phyloP scores from a whole-genome alignment of 2,888 invertebrate species.

The Caenorhabditis imperialis region DNA sequence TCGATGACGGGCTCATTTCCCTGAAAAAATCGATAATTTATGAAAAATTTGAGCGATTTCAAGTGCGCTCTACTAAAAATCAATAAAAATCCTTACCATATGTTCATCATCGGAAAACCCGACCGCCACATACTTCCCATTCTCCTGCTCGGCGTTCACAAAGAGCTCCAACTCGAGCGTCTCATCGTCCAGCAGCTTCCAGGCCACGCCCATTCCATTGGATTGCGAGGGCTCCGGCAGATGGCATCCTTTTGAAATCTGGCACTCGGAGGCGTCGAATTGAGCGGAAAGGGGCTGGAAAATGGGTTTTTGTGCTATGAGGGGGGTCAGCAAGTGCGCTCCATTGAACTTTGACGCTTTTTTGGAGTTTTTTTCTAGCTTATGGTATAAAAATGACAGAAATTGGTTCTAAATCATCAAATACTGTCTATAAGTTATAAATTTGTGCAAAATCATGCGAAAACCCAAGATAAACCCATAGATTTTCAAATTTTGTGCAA shows the following conservation, averaged over 20 bases:
- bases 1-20: constrained; percentile 60
- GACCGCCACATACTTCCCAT: constrained; percentile 62
- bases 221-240: constrained; percentile 48
- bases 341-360: too few species aligned
- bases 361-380: too few species aligned
- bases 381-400: too few species aligned
- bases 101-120: constrained; percentile 66
- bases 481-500: too few species aligned
- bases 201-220: constrained; percentile 36
- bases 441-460: too few species aligned
- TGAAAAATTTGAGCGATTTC: too few species aligned
- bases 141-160: constrained; percentile 37
- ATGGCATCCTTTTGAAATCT: constrained; percentile 61
- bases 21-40: constrained; percentile 24
- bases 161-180: constrained; percentile 48
- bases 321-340: too few species aligned
- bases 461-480: too few species aligned
- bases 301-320: too few species aligned
- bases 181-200: constrained; percentile 37
- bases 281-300: constrained; percentile 1
- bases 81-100: constrained; percentile 33
- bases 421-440: too few species aligned
- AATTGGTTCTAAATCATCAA: too few species aligned
- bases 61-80: constrained; percentile 8
- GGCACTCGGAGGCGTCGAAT: constrained; percentile 62